These are phyloP conservation scores for Climacteris rufus DNA, from an alignment of 2,113 vertebrate species.

Conservation along the genomic window DNA sequence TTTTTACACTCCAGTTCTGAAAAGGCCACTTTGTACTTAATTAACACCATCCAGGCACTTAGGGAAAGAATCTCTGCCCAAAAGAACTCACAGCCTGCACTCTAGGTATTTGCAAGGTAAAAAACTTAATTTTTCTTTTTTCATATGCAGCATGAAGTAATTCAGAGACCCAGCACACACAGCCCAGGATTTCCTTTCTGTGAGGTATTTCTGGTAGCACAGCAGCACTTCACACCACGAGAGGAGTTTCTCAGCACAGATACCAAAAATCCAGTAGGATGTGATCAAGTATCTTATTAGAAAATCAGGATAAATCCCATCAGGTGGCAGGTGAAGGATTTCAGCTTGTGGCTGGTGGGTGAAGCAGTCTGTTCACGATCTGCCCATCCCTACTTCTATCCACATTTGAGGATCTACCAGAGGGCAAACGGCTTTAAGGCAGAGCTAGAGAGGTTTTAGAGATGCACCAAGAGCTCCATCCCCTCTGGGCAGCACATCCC, in stretches of 20 bases:
- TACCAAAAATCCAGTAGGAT: background rate
- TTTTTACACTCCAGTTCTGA: background rate
- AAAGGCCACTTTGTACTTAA: background rate
- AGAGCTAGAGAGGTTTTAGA: background rate
- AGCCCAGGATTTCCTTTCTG: background rate
- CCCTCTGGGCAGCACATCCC: fast-evolving
- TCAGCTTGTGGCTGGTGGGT: background rate
- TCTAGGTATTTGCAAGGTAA: too few relatives aligned
- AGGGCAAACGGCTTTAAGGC: background rate
- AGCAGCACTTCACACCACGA: background rate
- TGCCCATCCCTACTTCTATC: background rate
- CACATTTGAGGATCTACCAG: fast-evolving
- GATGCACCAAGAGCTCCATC: fast-evolving
- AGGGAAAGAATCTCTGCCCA: background rate
- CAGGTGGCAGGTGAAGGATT: background rate
- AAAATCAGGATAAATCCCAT: background rate
- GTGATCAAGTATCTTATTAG: background rate
- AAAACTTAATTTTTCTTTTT: background rate
- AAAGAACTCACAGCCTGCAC: background rate
- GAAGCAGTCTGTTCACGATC: background rate
- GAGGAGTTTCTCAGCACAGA: background rate
- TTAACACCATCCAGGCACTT: background rate
- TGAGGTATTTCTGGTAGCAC: background rate
- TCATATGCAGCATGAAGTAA: background rate
- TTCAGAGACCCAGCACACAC: background rate